Base-by-base conservation (phyloP, 2,797 vertebrate species). In the Premnoplex brunnescens region DNA sequence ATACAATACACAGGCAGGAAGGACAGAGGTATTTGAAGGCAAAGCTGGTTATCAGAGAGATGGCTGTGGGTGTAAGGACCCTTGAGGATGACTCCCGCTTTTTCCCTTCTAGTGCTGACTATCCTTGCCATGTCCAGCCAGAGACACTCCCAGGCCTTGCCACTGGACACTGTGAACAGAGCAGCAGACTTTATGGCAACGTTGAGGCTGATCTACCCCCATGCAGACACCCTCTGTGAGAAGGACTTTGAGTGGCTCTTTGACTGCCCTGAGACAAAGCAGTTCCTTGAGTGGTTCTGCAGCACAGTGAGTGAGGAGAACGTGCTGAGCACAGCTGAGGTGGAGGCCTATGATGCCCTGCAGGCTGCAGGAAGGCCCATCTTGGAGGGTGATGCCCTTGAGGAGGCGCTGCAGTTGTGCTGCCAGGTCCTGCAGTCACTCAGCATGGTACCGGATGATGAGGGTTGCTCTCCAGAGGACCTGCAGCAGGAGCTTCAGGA, bases 211-310 rank as follows among this genome's bases (percentile, higher is more conserved):
- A 12, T 95, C 56, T 95, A 92, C 27, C 92, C 92, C 10, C 44
- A 76, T 0, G 78, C 87, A 85, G 83, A 77, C 4, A 48, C 32
- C 19, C 41, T 97, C 48, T 49, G 82, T 43, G 62, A 76, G 36
- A 71, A 91, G 59, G 93, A 96, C 63, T 97, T 96, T 19, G 89
- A 89, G 62, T 83, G 92, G 87, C 91, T 97, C 55, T 96, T 95
- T 79, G 94, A 96, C 30, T 96, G 83, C 30, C 80, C 95, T 7
- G 34, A 95, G 68, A 78, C 78, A 54, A 83, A 81, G 67, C 82
- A 81, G 55, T 89, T 97, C 78, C 85, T 96, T 0, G 24, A 91
- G 28, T 93, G 89, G 83, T 95, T 97, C 94, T 97, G 96, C 85
- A 95, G 91, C 34, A 69, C 2, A 0, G 75, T 97, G 55, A 13